Evolutionary conservation across 1,140 invertebrate species (phyloP).

Genomic region (Lepidurus arcticus): DNA sequence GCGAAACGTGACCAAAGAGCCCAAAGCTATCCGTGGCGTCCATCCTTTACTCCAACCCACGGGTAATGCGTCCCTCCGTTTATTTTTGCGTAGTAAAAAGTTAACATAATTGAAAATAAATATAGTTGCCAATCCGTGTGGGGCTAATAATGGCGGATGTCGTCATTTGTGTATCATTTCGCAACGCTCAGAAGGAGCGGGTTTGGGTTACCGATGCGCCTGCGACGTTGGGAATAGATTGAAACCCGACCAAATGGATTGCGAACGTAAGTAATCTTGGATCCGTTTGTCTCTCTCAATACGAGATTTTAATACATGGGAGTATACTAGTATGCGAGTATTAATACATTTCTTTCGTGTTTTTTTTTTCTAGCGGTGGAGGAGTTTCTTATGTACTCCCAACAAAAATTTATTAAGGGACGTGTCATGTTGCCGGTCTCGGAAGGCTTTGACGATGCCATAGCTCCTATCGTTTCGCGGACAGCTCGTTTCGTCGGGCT

Average conservation of each 20-base stretch:
- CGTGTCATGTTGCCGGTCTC: conserved; percentile 83
- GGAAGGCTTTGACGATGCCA: conserved; percentile 89
- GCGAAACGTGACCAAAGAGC: conserved; percentile 65
- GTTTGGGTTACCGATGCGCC: conserved; percentile 84
- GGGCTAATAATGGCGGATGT: conserved; percentile 81
- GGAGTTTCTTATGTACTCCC: conserved; percentile 94
- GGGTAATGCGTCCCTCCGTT: conserved; percentile 38
- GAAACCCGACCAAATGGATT: conserved; percentile 68
- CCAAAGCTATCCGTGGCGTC: conserved; percentile 74
- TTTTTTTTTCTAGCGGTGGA: conserved; percentile 56
- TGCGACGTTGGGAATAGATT: conserved; percentile 86
- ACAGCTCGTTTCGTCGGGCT: conserved; percentile 92
- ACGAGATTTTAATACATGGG: not conserved
- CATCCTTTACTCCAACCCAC: conserved; percentile 69
- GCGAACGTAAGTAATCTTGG: conserved; percentile 55
- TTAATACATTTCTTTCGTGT: conserved; percentile 27
- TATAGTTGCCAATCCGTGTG: conserved; percentile 76
- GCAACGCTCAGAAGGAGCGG: conserved; percentile 63
- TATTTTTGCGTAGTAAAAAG: not conserved
- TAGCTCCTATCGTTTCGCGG: conserved; percentile 79
- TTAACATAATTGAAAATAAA: conserved; percentile 23
- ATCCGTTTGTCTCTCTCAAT: not conserved
- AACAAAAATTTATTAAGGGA: conserved; percentile 93
- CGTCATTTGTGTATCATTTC: conserved; percentile 94
- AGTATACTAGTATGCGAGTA: not conserved